These are phyloP conservation scores for Stegastes partitus DNA, from an alignment of 2,113 vertebrate species.

Conservation along the genomic window DNA sequence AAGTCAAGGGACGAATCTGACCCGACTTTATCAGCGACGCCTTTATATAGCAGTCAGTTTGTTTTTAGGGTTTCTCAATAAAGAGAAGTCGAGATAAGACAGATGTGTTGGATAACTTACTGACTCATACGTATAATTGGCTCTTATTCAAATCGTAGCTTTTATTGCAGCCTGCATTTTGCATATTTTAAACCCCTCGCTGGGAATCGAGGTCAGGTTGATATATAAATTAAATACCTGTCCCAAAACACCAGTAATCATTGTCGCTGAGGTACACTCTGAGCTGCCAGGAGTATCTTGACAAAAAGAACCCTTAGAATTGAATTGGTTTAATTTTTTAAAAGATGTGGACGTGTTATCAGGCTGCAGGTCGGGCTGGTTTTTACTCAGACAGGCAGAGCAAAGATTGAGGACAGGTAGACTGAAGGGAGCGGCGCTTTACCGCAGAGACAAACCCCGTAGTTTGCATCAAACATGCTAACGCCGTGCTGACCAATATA, in stretches of 20 bases:
- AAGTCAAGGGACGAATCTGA: background rate
- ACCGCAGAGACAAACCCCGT: slow-evolving; percentile 7
- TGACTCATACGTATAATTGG: slow-evolving; percentile 12
- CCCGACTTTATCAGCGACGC: background rate
- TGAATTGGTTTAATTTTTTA: no score
- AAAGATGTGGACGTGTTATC: no score
- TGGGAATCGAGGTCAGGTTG: slow-evolving; percentile 18
- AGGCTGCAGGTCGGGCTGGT: slow-evolving; percentile 7
- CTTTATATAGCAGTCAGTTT: background rate
- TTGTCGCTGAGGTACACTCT: background rate
- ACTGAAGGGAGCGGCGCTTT: background rate
- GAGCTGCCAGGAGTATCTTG: no score
- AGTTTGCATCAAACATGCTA: slow-evolving; percentile 16
- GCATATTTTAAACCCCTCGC: slow-evolving; percentile 39
- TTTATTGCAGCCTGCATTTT: slow-evolving; percentile 40
- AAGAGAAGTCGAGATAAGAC: background rate
- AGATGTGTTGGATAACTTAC: background rate
- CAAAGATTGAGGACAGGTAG: slow-evolving; percentile 10
- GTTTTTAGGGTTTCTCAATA: background rate
- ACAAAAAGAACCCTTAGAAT: no score
- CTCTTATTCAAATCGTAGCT: slow-evolving; percentile 29
- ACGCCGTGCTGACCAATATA: slow-evolving; percentile 31
- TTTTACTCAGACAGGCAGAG: slow-evolving; percentile 9
- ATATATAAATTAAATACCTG: slow-evolving; percentile 33
- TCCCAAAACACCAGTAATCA: slow-evolving; percentile 8